Base-by-base conservation (phyloP, 2,888 invertebrate species). In the Brachyopa scutellaris region DNA sequence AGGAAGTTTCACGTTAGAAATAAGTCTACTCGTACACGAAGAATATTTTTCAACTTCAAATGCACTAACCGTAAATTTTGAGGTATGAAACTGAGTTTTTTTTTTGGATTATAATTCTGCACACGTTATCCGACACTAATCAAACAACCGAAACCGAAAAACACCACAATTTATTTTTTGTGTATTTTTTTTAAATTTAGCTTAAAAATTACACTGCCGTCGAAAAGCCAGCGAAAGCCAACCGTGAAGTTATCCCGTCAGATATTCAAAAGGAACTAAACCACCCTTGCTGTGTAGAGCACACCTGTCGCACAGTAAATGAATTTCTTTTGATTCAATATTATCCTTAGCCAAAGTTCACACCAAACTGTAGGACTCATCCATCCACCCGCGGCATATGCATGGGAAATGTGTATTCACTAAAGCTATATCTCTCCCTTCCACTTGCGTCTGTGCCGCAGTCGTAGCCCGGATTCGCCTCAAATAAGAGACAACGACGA, bases 261-360 rank as follows among this genome's bases (percentile, higher is more conserved):
- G 13, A 42, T 76, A 21, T 53, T 57, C 29, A 38, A 57, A 76
- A 13, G 45, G 13, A 64, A 76, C 80, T 80, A 51, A 80, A 51
- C 21, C 9, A 42, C 36, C 42, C 59, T 66, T 57, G 59, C 42
- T n/a, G n/a, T n/a, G 1, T 11, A 29, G 36, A 26, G 72, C 42
- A 51, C 80, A 80, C 80, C 80, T 80, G 80, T 70, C 67, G 76
- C 80, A 51, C 57, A 40, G 42, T 40, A 69, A 80, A 64, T 64
- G 62, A 76, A 76, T 80, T 80, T 67, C 64, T 42, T 76, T 76
- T 76, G 74, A 80, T 70, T 76, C 57, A 15, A 69, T 42, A 49
- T 42, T 69, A 64, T 76, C 69, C 62, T 76, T 80, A 57, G 36
- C 42, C 42, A 3, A 57, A 70, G 62, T 67, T 67, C 53, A 79